Evolutionary conservation across 2,113 vertebrate genomes (phyloP), one percentile per base, ranked within the genome.

Genomic region (Bos javanicus): DNA sequence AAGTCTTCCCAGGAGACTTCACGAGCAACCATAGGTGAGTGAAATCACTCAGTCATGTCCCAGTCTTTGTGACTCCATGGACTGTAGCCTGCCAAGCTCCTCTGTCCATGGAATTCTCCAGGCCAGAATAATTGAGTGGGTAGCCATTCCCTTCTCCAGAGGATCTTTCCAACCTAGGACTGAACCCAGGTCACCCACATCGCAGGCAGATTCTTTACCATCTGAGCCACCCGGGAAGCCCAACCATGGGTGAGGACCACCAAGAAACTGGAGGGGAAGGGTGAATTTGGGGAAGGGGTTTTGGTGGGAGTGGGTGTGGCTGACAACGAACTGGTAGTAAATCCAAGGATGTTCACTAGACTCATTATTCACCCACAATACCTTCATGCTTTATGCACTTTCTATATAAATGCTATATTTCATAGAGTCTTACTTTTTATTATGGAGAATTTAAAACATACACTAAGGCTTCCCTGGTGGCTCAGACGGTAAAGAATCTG

Each of bases 381-480:
- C 12, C 33, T 36, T 67, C 9, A 2, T 0, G 50, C 80, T 52
- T 64, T 15, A 19, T 7, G 33, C 0, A 0, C 67, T 56, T 91
- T n/a, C 13, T 30, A 21, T 9, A 36, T 10, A 87, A 67, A 46
- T 39, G 25, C n/a, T 87, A 5, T 64, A 10, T 52, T n/a, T 90
- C 81, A 78, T 15, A 21, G 33, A 71, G n/a, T 62, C 46, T 96
- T 81, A 48, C 59, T 54, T 81, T 60, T 84, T 30, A 62, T 50
- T 28, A n/a, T 2, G 82, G 25, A 17, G 74, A 57, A 46, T 89
- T 36, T 36, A 13, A 60, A 89, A 52, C 28, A 21, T 13, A 48
- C 9, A 6, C n/a, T 11, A 39, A 33, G 81, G 36, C 36, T 76
- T 76, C 12, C 36, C 71, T 43, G 36, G 71, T 13, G 23, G 23